Base-by-base conservation (phyloP, 1,140 invertebrate species). In the Scaptodrosophila lebanonensis region DNA sequence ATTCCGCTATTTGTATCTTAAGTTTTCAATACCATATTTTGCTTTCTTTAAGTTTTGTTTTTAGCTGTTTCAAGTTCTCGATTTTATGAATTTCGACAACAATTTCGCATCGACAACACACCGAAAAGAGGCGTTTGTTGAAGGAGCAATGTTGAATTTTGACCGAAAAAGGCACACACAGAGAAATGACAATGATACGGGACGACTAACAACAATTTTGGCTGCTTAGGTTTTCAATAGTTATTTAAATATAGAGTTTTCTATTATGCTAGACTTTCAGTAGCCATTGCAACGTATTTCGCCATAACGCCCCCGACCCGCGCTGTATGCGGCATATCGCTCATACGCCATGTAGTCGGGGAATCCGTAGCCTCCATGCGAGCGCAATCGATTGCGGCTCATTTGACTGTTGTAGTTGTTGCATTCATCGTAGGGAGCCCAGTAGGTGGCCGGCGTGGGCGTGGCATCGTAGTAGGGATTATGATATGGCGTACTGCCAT, bases 141-240 rank as follows among this genome's bases (percentile, higher is more conserved):
- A n/a, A 17, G 57, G 59, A 44, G 62, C 69, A 58, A 68, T 79
- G 60, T 59, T 66, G 66, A 52, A 66, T 82, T 82, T 82, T 75
- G 75, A 82, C 75, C 75, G 75, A 75, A 82, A 82, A 82, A 82
- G 75, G 75, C 75, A 82, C 75, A 82, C 75, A 75, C 76, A 82
- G 75, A 60, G 60, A 77, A 76, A 48, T 52, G 66, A 75, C 72
- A 49, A 58, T 63, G 49, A 54, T 49, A 77, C 5, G n/a, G 8
- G 32, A 33, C 36, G 51, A 71, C 62, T 67, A 13, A 72, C 48
- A 64, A 45, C 45, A 63, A 49, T 44, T 50, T 61, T 65, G 65
- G 15, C 56, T 62, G 30, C 45, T 66, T 52, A 35, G 38, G 33
- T 35, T 2, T 43, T 16, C 25, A 48, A 20, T 36, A 2, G 15